A percentile compares a stretch with the other conserved stretches of the same genome.
Evolutionary conservation across 2,888 invertebrate species (phyloP).

Genomic region (Amphipyra berbera): DNA sequence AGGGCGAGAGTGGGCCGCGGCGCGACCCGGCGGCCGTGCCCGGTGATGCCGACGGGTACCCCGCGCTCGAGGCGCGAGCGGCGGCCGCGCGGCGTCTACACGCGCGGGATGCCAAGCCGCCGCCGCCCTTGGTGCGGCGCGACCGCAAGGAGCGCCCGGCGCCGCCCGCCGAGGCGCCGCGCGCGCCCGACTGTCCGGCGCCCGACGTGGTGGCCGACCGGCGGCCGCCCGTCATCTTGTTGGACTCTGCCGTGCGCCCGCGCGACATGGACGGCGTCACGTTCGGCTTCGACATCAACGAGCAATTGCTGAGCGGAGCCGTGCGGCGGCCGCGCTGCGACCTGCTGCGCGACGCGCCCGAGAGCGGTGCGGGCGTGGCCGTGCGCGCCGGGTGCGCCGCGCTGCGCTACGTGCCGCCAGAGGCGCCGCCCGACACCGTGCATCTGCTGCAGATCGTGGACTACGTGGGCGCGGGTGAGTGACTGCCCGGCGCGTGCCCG

Average conservation of each 20-base stretch:
- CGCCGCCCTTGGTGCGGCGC: constrained; percentile 51
- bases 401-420: constrained; percentile 77
- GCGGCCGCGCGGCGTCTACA: constrained; percentile 49
- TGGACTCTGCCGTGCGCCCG: constrained; percentile 89
- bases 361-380: constrained; percentile 37
- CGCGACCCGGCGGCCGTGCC: constrained; percentile 52
- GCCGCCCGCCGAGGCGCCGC: constrained; percentile 48
- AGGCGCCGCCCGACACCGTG: constrained; percentile 60
- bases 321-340: constrained; percentile 71
- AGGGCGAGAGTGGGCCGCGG: constrained; percentile 66
- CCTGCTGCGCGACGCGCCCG: constrained; percentile 69
- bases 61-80: constrained; percentile 61
- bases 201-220: constrained; percentile 84
- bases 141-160: constrained; percentile 47
- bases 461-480: constrained; percentile 78
- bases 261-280: constrained; percentile 92
- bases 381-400: constrained; percentile 60
- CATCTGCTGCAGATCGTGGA: constrained; percentile 78
- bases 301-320: constrained; percentile 91
- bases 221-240: constrained; percentile 93
- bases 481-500: background rate
- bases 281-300: constrained; percentile 95
- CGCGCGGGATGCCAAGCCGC: constrained; percentile 60
- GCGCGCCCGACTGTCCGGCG: constrained; percentile 80
- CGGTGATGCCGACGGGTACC: constrained; percentile 62